Evolutionary conservation across 2,797 vertebrate species (phyloP).

Genomic region (Platalea minor): DNA sequence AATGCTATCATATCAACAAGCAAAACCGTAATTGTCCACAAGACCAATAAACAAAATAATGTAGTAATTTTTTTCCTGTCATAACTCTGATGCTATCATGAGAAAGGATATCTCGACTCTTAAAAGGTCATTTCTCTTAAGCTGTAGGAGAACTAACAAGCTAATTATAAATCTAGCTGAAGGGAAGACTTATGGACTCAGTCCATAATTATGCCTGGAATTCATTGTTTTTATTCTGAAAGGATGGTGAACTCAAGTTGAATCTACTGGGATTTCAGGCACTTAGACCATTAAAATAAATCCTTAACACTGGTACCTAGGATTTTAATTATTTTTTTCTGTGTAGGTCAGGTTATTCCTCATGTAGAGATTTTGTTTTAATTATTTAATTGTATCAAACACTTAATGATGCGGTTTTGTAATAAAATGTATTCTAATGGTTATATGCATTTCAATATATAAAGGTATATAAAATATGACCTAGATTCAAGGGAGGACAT

Average conservation of each 20-base stretch:
- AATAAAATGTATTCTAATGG: not conserved
- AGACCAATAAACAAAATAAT: not conserved
- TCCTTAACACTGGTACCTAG: not conserved
- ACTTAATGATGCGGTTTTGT: not conserved
- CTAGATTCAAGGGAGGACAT: not conserved
- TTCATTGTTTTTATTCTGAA: not conserved
- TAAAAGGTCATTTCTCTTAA: conserved; percentile 1
- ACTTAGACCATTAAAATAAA: not conserved
- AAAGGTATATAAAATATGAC: not conserved
- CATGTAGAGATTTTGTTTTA: not conserved
- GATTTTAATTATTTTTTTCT: not conserved
- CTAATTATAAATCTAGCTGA: conserved; percentile 38
- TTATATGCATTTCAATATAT: not conserved
- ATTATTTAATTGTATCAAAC: not conserved
- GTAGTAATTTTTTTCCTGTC: not conserved
- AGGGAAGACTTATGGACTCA: not conserved
- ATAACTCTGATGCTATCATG: not conserved
- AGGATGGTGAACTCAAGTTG: not conserved
- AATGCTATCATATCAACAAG: not conserved
- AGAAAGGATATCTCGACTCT: not conserved
- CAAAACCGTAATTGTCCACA: not conserved
- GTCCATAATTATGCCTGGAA: not conserved
- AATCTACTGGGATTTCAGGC: not conserved
- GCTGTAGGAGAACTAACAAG: not conserved
- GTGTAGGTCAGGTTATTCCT: not conserved